Evolutionary conservation across 2,113 vertebrate genomes (phyloP), one percentile per base, ranked within the genome.

Genomic region (Anas platyrhynchos): DNA sequence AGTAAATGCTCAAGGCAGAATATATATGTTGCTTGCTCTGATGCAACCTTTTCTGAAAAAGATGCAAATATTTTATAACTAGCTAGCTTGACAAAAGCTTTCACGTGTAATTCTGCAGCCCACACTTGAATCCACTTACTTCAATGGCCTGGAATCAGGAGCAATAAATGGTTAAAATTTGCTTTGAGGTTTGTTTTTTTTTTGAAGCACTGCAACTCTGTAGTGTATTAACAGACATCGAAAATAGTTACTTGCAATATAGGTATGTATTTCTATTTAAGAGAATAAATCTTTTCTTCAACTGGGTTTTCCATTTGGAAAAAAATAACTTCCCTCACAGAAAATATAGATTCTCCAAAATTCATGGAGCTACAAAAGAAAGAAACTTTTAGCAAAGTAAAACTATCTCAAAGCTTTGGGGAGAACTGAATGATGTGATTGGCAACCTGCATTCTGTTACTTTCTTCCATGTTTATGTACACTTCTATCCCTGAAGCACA

Each of bases 371-470:
- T 92, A 61, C 38, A 66, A 77, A 90, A 88, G 81, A 84, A 79
- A 84, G 29, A 91, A 96, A 96, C 92, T 96, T 95, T 92, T 66
- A 79, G 69, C 41, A 83, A 95, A 96, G 74, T 91, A 78, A 90
- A 93, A 96, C 83, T 95, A 46, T 94, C 76, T 96, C 41, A 72
- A 97, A 93, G 77, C 91, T 96, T 91, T 82, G 23, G 89, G 88
- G 54, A 94, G 59, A 94, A 67, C 6, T 89, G 83, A 86, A 79
- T 38, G 34, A 83, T 94, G 81, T 96, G 93, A 97, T 94, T 95
- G 94, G 94, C 96, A 97, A 92, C 92, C 88, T 77, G 50, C 94
- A 96, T 96, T 96, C 94, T 97, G 93, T 76, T 94, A 92, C 93
- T 94, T 93, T 86, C 77, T 89, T 69, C 91, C 62, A 73, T 92